Evolutionary conservation across 2,888 invertebrate genomes (phyloP).

Genomic region (Drosophila anomalata): DNA sequence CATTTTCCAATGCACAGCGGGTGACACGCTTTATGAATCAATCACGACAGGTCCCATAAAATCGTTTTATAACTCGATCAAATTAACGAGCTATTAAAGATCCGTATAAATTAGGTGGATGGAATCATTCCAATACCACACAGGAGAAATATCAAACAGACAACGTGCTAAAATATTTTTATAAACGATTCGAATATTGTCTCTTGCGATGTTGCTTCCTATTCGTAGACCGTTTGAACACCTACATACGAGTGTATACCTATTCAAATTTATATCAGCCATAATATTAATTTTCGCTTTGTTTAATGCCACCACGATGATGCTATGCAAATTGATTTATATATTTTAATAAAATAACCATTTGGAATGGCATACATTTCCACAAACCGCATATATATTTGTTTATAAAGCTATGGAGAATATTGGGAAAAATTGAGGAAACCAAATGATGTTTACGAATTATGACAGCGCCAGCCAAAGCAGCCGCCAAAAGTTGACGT

Average conservation of each 20-base stretch:
- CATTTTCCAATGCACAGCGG: constrained; percentile 16
- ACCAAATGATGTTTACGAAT: constrained; percentile 41
- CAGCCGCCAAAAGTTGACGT: constrained; percentile 64
- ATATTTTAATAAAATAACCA: constrained; percentile 26
- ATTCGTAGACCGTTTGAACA: neutral
- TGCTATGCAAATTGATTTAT: constrained; percentile 63
- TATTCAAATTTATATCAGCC: constrained; percentile 63
- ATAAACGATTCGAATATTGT: constrained; percentile 79
- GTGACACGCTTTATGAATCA: constrained; percentile 50
- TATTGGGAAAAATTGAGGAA: constrained; percentile 37
- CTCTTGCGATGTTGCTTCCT: constrained; percentile 54
- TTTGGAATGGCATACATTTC: constrained; percentile 36
- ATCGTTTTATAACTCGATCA: constrained; percentile 46
- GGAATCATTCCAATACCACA: constrained; percentile 12
- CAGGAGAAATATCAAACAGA: constrained; percentile 15
- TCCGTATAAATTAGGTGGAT: constrained; percentile 52
- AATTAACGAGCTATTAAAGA: constrained; percentile 39
- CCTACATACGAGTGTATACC: neutral
- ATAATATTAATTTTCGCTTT: constrained; percentile 50
- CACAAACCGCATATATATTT: constrained; percentile 6
- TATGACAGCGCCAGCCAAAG: constrained; percentile 53
- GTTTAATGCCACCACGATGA: constrained; percentile 29
- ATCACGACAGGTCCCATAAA: constrained; percentile 49
- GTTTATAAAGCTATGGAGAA: constrained; percentile 34
- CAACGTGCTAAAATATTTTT: constrained; percentile 55